phyloP scores from a whole-genome alignment of 2,888 invertebrate species.

The Drosophila prostipennis region DNA sequence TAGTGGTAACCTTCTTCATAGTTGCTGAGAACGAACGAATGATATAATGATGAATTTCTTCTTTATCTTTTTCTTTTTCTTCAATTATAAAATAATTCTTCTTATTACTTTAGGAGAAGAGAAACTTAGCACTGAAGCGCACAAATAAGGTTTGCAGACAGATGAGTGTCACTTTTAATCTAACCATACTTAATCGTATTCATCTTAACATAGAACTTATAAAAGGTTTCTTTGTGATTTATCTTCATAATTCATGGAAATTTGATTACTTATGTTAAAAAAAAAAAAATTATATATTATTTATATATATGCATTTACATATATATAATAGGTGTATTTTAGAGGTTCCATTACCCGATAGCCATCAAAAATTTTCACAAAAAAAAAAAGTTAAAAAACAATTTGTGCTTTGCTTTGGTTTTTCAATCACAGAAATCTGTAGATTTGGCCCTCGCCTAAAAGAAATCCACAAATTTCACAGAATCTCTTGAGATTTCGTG shows the following conservation, averaged over 20 bases:
- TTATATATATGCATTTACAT: slow-evolving; percentile 52
- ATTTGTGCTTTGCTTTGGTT: slow-evolving; percentile 10
- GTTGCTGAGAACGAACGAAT: slow-evolving; percentile 37
- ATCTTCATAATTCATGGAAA: slow-evolving; percentile 79
- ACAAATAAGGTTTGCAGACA: slow-evolving; percentile 75
- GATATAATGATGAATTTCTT: slow-evolving; percentile 32
- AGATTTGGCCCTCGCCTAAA: not conserved
- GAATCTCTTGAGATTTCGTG: slow-evolving; percentile 2
- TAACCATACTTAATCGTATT: slow-evolving; percentile 62
- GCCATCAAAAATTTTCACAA: slow-evolving; percentile 11
- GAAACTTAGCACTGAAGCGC: slow-evolving; percentile 78
- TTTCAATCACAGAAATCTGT: slow-evolving; percentile 7
- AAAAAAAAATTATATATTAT: slow-evolving; percentile 63
- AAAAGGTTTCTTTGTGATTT: slow-evolving; percentile 78
- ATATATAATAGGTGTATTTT: slow-evolving; percentile 37
- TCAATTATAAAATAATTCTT: slow-evolving; percentile 30
- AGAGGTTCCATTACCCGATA: slow-evolving; percentile 7
- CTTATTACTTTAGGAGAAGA: slow-evolving; percentile 59
- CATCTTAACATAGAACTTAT: slow-evolving; percentile 71
- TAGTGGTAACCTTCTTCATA: slow-evolving; percentile 36
- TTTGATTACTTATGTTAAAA: slow-evolving; percentile 74
- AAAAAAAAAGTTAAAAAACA: not conserved
- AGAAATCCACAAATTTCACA: slow-evolving; percentile 3
- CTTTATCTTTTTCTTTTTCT: slow-evolving; percentile 2
- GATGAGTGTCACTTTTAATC: slow-evolving; percentile 66